Conservation (phyloP, 1,140 invertebrate genomes). For the Thaumetopoea pityocampa region DNA sequence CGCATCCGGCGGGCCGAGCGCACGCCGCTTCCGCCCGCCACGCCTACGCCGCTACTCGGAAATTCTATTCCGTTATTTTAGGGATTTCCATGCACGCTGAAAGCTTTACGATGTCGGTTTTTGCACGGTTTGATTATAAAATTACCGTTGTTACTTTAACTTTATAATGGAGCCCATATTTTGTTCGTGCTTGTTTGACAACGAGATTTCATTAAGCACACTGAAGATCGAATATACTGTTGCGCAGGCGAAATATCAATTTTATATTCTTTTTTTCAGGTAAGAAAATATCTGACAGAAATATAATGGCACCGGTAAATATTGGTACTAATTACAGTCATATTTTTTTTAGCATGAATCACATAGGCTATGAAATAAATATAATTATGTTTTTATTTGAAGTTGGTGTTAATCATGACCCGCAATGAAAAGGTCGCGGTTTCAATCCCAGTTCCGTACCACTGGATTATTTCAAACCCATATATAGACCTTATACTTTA, state of each 20-base stretch:
- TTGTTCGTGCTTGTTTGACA: slow-evolving; percentile 18
- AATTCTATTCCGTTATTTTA: slow-evolving; percentile 40
- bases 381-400: too few species aligned
- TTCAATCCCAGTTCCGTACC: too few species aligned
- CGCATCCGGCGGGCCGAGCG: slow-evolving; percentile 35
- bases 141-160: slow-evolving; percentile 31
- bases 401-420: too few species aligned
- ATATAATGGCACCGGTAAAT: too few species aligned
- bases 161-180: slow-evolving; percentile 32
- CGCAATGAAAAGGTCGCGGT: too few species aligned
- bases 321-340: too few species aligned
- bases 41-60: slow-evolving; percentile 17
- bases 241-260: background rate
- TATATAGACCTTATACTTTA: too few species aligned
- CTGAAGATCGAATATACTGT: background rate
- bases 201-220: slow-evolving; percentile 11
- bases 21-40: slow-evolving; percentile 32
- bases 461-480: too few species aligned
- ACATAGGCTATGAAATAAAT: too few species aligned
- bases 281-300: background rate
- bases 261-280: slow-evolving; percentile 2
- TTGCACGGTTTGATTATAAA: slow-evolving; percentile 35
- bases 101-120: slow-evolving; percentile 40
- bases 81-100: slow-evolving; percentile 29
- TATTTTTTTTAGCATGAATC: background rate